Percentiles rank a stretch among this genome's conserved stretches.
These are phyloP conservation scores for Eremobia ochroleuca DNA, from an alignment of 2,888 invertebrate genomes.

Conservation along the genomic window DNA sequence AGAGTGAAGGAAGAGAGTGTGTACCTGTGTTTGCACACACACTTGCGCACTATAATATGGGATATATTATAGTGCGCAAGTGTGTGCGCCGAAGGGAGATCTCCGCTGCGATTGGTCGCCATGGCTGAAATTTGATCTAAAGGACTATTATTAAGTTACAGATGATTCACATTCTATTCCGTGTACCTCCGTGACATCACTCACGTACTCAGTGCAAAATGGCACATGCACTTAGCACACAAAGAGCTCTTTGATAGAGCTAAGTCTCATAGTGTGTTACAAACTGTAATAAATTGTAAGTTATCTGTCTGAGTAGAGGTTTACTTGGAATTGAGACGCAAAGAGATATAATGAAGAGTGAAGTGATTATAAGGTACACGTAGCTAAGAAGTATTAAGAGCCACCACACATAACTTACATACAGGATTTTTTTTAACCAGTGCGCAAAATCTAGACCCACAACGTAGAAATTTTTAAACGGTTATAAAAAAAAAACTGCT, in stretches of 20 bases:
- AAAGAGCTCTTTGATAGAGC: not conserved
- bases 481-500: too few relatives aligned
- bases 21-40: too few relatives aligned
- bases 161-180: not conserved
- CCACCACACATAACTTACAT: not conserved
- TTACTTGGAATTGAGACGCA: not conserved
- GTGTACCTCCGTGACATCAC: not conserved
- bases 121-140: not conserved
- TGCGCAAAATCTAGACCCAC: too few relatives aligned
- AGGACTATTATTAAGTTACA: not conserved
- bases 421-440: too few relatives aligned
- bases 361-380: not conserved
- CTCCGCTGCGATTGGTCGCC: not conserved
- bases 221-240: not conserved
- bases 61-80: too few relatives aligned
- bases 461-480: too few relatives aligned
- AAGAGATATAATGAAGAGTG: slow-evolving; percentile 15
- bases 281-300: too few relatives aligned
- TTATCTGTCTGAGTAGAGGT: not conserved
- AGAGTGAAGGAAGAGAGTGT: too few relatives aligned
- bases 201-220: not conserved
- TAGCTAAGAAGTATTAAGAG: not conserved
- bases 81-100: too few relatives aligned
- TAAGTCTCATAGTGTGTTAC: not conserved
- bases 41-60: too few relatives aligned